phyloP scores from a whole-genome alignment of 1,140 invertebrate species.

The Lepidurus apus region DNA sequence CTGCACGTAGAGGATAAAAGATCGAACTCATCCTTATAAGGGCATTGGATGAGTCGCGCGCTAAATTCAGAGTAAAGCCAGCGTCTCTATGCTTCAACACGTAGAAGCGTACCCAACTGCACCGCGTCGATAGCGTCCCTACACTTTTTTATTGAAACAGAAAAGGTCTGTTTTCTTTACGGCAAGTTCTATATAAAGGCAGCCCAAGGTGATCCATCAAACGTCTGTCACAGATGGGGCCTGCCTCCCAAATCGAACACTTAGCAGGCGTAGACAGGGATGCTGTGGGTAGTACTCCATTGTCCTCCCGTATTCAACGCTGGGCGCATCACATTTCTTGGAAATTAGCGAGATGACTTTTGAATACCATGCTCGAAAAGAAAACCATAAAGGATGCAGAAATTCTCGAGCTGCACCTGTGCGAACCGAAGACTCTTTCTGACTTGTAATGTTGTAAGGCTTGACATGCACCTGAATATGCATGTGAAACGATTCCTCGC shows the following conservation, averaged over 20 bases:
- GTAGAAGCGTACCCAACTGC: constrained; percentile 3
- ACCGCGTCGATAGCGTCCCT: constrained; percentile 6
- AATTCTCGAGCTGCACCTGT: neutral
- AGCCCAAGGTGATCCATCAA: neutral
- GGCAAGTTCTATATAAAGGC: neutral
- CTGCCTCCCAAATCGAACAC: neutral
- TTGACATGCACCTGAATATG: neutral
- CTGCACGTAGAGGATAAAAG: constrained; percentile 21
- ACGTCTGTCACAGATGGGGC: neutral
- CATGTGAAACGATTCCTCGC: no score
- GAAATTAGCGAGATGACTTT: neutral
- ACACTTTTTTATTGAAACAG: constrained; percentile 14
- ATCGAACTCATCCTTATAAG: constrained; percentile 1
- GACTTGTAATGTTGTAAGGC: neutral
- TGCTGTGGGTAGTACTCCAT: neutral
- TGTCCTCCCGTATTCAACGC: neutral
- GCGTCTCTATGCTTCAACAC: constrained; percentile 14
- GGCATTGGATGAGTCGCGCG: constrained; percentile 10
- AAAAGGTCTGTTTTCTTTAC: constrained; percentile 6
- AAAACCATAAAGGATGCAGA: neutral
- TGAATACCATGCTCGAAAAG: neutral
- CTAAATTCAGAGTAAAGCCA: neutral
- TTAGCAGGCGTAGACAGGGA: neutral
- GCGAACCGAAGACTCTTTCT: neutral
- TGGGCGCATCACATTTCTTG: neutral